Conservation (phyloP, 2,797 vertebrate species). For the Galagoides demidoff region DNA sequence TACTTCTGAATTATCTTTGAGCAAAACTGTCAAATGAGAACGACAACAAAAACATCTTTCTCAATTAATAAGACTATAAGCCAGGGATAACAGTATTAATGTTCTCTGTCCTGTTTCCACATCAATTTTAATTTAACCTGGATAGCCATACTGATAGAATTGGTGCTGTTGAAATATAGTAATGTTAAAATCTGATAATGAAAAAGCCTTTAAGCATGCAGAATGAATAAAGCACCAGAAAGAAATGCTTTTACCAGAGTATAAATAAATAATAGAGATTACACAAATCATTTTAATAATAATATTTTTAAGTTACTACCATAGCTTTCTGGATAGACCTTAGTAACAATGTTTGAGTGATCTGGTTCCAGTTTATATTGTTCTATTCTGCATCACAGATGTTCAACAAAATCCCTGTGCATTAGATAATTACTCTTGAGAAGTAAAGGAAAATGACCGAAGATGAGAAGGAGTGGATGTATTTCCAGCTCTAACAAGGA, state of each 20-base stretch:
- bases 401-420: neutral
- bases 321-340: neutral
- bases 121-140: slow-evolving; percentile 63
- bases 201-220: slow-evolving; percentile 28
- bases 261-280: slow-evolving; percentile 10
- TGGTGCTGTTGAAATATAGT: slow-evolving; percentile 58
- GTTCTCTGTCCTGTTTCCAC: slow-evolving; percentile 49
- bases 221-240: slow-evolving; percentile 47
- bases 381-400: neutral
- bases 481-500: neutral
- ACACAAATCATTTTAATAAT: slow-evolving; percentile 29
- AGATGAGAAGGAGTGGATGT: neutral
- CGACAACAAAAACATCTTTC: slow-evolving; percentile 46
- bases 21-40: slow-evolving; percentile 65
- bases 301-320: neutral
- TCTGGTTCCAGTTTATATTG: slow-evolving; percentile 5
- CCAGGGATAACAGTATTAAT: slow-evolving; percentile 37
- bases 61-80: slow-evolving; percentile 41
- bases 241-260: slow-evolving; percentile 17
- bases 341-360: slow-evolving; percentile 36
- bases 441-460: neutral
- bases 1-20: slow-evolving; percentile 58
- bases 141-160: slow-evolving; percentile 55
- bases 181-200: slow-evolving; percentile 58
- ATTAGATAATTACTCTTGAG: neutral